Evolutionary conservation across 2,888 invertebrate species (phyloP), one percentile per base, ranked within the genome.

Genomic region (Metopia argyrocephala): DNA sequence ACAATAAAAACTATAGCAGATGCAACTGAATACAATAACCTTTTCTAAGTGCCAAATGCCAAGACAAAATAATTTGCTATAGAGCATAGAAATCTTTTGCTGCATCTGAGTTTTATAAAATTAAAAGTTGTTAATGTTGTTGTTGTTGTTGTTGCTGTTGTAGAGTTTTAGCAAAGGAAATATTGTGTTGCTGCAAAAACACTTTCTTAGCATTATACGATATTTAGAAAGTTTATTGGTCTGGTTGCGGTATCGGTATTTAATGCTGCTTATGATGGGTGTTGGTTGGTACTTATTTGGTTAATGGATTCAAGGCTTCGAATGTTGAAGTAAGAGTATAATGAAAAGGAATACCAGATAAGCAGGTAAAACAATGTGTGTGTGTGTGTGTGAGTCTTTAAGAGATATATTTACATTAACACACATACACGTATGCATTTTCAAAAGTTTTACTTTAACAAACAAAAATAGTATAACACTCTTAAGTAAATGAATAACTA

Each of bases 21-120:
- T 48, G 25, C 5, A 5, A 52, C 38, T 3, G 15, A 38, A 38
- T 12, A 38, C 38, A 38, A 38, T 38, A 38, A 38, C 38, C 38
- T 38, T 38, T 38, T 38, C n/a, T n/a, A n/a, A n/a, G n/a, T n/a
- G n/a, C n/a, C n/a, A n/a, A n/a, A n/a, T n/a, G n/a, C n/a, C n/a
- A n/a, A n/a, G n/a, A n/a, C n/a, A n/a, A n/a, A n/a, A n/a, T n/a
- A n/a, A n/a, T n/a, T n/a, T n/a, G n/a, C 46, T 66, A 59, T 20
- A 28, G 23, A 66, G 46, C n/a, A n/a, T 59, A 28, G 52, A 27
- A 65, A 61, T 57, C 59, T 27, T n/a, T 46, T 64, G 46, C 45
- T 66, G 52, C 76, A 80, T 57, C 76, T 80, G 79, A 18, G 69
- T 12, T 31, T 5, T 31, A 5, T 31, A 31, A 69, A 27, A 54